phyloP scores from a whole-genome alignment of 1,140 invertebrate genomes.

The Sarcophaga peregrina region DNA sequence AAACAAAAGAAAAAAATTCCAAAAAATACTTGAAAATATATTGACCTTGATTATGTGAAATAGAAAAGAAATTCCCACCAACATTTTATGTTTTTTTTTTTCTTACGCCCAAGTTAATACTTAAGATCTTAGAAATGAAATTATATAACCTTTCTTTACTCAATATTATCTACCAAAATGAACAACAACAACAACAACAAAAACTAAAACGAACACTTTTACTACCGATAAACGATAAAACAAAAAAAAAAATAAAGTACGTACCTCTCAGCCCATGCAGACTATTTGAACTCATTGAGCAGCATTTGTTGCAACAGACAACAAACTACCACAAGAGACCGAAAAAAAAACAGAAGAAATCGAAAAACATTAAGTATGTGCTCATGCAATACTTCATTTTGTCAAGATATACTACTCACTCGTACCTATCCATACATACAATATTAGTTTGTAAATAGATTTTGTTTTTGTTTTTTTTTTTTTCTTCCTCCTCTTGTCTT shows the following conservation, averaged over 20 bases:
- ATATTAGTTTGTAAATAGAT: no score
- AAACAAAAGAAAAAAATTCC: neutral
- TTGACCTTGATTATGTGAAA: neutral
- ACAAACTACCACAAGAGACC: neutral
- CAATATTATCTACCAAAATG: neutral
- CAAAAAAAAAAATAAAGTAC: neutral
- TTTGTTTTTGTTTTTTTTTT: neutral
- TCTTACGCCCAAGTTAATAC: neutral
- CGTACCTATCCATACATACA: neutral
- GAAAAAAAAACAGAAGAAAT: neutral
- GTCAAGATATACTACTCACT: slow-evolving; percentile 11
- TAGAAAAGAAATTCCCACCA: neutral
- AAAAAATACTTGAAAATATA: neutral
- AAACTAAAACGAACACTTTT: neutral
- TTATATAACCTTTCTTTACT: neutral
- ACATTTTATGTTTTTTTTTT: neutral
- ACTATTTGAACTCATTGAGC: slow-evolving; percentile 22
- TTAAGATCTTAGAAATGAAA: slow-evolving; percentile 14
- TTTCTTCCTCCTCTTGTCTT: neutral
- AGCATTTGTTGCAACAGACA: slow-evolving; percentile 19
- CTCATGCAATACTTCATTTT: slow-evolving; percentile 27
- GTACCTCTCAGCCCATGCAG: neutral
- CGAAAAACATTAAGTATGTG: slow-evolving; percentile 2
- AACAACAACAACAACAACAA: no score
- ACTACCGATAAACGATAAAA: neutral